phyloP scores from a whole-genome alignment of 2,113 vertebrate species.

The Anguilla japonica region DNA sequence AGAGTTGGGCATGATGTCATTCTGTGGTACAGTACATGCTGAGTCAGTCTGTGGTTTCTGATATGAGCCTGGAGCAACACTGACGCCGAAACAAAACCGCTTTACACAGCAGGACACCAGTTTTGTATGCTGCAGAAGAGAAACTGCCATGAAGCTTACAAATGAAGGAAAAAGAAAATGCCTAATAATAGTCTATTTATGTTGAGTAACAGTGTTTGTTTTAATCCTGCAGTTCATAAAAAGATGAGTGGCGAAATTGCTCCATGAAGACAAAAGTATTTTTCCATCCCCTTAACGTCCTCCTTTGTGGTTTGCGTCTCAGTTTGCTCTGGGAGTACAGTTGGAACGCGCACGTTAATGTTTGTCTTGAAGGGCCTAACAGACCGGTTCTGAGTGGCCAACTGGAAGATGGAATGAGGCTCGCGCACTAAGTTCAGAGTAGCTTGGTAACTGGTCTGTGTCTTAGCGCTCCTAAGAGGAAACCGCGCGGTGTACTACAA shows the following conservation, averaged over 20 bases:
- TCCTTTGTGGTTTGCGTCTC: neutral
- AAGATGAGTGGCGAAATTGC: neutral
- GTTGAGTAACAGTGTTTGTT: neutral
- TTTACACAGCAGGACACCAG: neutral
- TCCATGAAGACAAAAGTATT: neutral
- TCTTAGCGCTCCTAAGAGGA: neutral
- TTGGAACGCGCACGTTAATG: neutral
- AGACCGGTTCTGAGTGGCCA: neutral
- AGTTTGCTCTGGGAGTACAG: neutral
- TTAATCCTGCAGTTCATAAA: too few species aligned
- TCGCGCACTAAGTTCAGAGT: neutral
- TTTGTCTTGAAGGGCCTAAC: too few species aligned
- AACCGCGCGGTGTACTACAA: neutral
- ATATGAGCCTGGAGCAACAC: neutral
- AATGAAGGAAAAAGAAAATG: neutral
- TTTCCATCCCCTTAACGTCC: neutral
- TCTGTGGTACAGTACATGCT: neutral
- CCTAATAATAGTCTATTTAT: neutral
- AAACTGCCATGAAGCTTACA: constrained; percentile 9
- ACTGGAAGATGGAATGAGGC: neutral
- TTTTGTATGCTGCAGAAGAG: neutral
- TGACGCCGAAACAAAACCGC: neutral
- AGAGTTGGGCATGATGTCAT: neutral
- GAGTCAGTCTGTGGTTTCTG: constrained; percentile 8
- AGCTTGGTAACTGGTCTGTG: neutral